Conservation (phyloP, 2,113 vertebrate species). For the Mormyrus iriodes region DNA sequence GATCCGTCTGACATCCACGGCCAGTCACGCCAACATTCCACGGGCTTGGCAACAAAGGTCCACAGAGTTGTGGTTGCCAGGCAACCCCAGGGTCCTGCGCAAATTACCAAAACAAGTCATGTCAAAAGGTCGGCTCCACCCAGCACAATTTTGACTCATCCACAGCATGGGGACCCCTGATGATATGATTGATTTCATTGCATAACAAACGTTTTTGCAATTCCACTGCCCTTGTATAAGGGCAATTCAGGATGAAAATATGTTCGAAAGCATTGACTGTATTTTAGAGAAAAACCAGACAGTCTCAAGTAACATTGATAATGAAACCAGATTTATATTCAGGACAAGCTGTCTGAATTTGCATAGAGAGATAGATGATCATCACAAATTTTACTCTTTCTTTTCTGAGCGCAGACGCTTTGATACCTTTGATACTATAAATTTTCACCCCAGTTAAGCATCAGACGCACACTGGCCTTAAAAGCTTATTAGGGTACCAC, state of each 20-base stretch:
- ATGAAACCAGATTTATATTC: not conserved
- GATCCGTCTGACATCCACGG: not conserved
- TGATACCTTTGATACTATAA: not conserved
- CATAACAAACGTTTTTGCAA: not conserved
- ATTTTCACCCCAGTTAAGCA: not conserved
- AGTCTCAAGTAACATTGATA: not conserved
- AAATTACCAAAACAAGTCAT: slow-evolving; percentile 19
- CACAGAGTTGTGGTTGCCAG: slow-evolving; percentile 14
- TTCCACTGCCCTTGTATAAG: not conserved
- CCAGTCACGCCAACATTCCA: slow-evolving; percentile 3
- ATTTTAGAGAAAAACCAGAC: not conserved
- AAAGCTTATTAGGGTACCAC: not conserved
- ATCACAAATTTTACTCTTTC: not conserved
- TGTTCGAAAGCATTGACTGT: not conserved
- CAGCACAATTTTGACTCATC: not conserved
- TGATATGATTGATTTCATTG: not conserved
- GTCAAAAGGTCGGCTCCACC: not conserved
- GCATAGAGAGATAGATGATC: not conserved
- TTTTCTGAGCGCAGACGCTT: not conserved
- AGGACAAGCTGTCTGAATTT: not conserved
- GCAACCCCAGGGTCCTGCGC: slow-evolving; percentile 17
- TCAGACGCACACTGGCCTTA: not conserved
- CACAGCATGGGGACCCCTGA: not conserved
- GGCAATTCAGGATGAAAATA: not conserved
- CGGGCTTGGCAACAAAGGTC: slow-evolving; percentile 11